Conservation (phyloP, 2,888 invertebrate genomes). For the Acrocera orbiculus region DNA sequence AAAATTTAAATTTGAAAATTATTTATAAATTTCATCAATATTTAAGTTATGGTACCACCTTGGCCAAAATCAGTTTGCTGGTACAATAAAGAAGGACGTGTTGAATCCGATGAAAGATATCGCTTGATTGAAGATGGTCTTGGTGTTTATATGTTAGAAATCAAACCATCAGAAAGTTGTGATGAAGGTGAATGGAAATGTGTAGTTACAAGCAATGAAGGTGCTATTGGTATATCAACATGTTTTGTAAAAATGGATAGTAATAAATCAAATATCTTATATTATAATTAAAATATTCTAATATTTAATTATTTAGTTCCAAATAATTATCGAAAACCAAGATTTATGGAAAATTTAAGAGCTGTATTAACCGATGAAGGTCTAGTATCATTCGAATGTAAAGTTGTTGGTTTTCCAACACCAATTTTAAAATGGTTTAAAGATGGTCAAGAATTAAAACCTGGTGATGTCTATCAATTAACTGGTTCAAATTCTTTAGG, state of each 20-base stretch:
- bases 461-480: conserved; percentile 81
- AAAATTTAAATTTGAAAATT: no score
- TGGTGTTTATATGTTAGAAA: conserved; percentile 61
- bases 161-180: conserved; percentile 54
- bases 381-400: conserved; percentile 80
- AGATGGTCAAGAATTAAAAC: conserved; percentile 78
- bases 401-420: conserved; percentile 82
- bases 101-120: conserved; percentile 53
- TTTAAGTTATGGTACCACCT: conserved; percentile 60
- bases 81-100: conserved; percentile 69
- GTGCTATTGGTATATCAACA: conserved; percentile 56
- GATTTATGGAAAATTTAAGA: conserved; percentile 77
- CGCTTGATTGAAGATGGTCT: conserved; percentile 64
- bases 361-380: conserved; percentile 84
- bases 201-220: conserved; percentile 59
- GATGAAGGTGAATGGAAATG: conserved; percentile 87
- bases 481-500: conserved; percentile 80
- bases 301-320: conserved; percentile 50
- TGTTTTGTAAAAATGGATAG: conserved; percentile 62
- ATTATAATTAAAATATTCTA: conserved; percentile 2
- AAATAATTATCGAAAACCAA: conserved; percentile 73
- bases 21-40: no score
- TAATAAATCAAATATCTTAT: conserved; percentile 28
- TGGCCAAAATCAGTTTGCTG: conserved; percentile 70
- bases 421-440: conserved; percentile 80